Evolutionary conservation across 2,888 invertebrate species (phyloP).

Genomic region (Macrosoma leucophasiata): DNA sequence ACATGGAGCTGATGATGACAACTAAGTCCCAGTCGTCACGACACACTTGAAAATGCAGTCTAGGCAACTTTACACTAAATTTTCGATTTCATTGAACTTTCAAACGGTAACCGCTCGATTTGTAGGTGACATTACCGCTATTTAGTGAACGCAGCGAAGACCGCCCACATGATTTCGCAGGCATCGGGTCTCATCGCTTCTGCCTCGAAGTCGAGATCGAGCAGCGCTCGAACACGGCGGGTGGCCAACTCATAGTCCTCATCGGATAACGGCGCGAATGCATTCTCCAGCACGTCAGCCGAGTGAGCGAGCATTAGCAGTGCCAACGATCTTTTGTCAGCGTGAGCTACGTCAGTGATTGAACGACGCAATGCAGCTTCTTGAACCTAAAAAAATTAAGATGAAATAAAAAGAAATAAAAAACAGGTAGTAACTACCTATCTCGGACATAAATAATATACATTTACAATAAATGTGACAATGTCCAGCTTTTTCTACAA

Average conservation of each 20-base stretch:
- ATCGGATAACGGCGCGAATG: slow-evolving; percentile 97
- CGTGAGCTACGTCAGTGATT: slow-evolving; percentile 97
- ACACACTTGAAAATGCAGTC: too few relatives aligned
- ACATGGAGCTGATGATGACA: too few relatives aligned
- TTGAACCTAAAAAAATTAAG: slow-evolving; percentile 85
- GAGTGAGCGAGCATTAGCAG: slow-evolving; percentile 97
- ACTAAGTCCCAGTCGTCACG: too few relatives aligned
- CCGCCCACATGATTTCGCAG: slow-evolving; percentile 98
- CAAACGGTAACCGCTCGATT: too few relatives aligned
- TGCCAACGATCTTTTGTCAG: slow-evolving; percentile 96
- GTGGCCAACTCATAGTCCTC: slow-evolving; percentile 99
- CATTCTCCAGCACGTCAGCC: slow-evolving; percentile 99
- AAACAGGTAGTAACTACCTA: too few relatives aligned
- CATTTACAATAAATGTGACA: too few relatives aligned
- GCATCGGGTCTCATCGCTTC: slow-evolving; percentile 94
- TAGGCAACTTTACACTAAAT: too few relatives aligned
- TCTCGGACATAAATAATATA: too few relatives aligned
- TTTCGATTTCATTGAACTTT: too few relatives aligned
- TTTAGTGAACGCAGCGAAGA: slow-evolving; percentile 98
- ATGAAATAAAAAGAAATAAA: too few relatives aligned
- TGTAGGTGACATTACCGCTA: slow-evolving; percentile 81
- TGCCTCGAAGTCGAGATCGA: slow-evolving; percentile 97
- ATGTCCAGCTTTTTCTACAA: too few relatives aligned
- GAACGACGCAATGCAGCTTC: slow-evolving; percentile 97
- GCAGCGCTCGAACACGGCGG: slow-evolving; percentile 95